phyloP scores from a whole-genome alignment of 2,888 invertebrate species.

The Ptilodon capucinus region DNA sequence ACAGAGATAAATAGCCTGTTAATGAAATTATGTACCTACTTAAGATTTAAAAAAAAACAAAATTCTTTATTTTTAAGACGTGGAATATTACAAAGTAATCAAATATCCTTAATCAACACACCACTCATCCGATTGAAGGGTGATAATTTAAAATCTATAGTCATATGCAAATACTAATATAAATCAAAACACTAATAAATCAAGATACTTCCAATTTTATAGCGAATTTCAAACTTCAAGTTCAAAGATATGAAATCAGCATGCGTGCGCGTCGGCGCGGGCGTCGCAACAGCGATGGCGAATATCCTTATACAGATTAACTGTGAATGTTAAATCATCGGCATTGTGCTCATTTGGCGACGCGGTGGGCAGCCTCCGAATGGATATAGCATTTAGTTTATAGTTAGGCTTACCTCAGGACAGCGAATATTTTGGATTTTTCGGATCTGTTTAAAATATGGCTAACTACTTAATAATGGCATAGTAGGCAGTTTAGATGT shows the following conservation, averaged over 20 bases:
- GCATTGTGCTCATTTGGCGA: background rate
- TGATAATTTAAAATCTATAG: no score
- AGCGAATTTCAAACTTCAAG: background rate
- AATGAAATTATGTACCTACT: no score
- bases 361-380: background rate
- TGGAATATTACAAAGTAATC: no score
- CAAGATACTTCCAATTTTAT: slow-evolving; percentile 1
- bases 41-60: no score
- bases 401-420: background rate
- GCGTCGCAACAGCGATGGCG: slow-evolving; percentile 8
- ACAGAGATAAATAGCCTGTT: no score
- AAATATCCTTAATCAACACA: no score
- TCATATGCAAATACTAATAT: no score
- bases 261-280: slow-evolving; percentile 5
- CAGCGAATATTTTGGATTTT: background rate
- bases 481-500: no score
- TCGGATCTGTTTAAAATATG: no score
- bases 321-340: slow-evolving; percentile 17
- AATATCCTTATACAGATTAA: slow-evolving; percentile 14
- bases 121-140: no score
- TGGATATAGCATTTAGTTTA: background rate
- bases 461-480: no score
- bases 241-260: background rate
- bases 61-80: no score
- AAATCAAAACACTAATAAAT: slow-evolving; percentile 21